Evolutionary conservation across 2,888 invertebrate genomes (phyloP), one percentile per base, ranked within the genome.

Genomic region (Lottia scabra): DNA sequence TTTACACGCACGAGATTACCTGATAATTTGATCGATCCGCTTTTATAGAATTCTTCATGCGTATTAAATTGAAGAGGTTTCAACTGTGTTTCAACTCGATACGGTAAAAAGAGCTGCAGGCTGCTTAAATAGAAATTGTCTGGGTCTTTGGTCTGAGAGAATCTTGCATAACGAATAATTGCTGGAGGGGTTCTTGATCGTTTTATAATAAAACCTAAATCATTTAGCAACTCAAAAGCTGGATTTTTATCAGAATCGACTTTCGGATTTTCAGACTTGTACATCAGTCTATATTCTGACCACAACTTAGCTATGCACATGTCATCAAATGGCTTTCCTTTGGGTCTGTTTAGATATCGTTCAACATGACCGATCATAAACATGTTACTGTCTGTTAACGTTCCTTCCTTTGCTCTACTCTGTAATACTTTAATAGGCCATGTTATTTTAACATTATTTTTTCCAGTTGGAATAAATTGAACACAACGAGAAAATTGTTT

Each of bases 401-500:
- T 65, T 23, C 27, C 27, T 38, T 26, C 38, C 16, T 5, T 30
- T 1, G 38, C 38, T 26, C 16, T 64, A 26, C 27, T 64, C 64
- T 30, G 16, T 6, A 38, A 27, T 1, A 46, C 16, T 15, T 46
- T 46, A 15, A 46, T 12, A 15, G 46, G 46, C 16, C 12, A 16
- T 2, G 46, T 46, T 12, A 46, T 12, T 16, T 45, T 26, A 38
- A 43, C n/a, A 67, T 30, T 27, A 65, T 75, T 70, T 44, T 45
- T 56, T 19, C 71, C 75, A 19, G 70, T n/a, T n/a, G n/a, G n/a
- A n/a, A n/a, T n/a, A n/a, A n/a, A n/a, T n/a, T n/a, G n/a, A n/a
- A n/a, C n/a, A 70, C 15, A 73, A 75, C 19, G 70, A 65, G 46
- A 69, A 75, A 26, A 63, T 70, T 72, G 63, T 46, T 73, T 75